Evolutionary conservation across 2,113 vertebrate species (phyloP), one percentile per base, ranked within the genome.

Genomic region (Smithornis capensis): DNA sequence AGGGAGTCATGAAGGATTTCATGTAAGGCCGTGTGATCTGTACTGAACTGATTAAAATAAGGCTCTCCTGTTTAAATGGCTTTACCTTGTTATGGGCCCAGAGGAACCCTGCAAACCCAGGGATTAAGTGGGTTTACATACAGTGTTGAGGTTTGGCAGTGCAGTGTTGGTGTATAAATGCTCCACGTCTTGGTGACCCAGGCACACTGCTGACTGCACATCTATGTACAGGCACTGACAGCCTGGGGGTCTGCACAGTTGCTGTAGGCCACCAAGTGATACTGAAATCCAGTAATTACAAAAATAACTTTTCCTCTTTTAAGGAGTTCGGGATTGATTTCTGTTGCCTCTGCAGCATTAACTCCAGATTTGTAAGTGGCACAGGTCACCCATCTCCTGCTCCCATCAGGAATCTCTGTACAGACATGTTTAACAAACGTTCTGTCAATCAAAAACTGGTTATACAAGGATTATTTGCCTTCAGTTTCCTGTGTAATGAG

Each of bases 391-490:
- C 53, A 40, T 90, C 63, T 76, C 62, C 82, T 37, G 28, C 69
- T 92, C 35, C 63, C 1, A 1, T 70, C 56, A 73, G 71, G 49
- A 95, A n/a, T 52, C 47, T 74, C 68, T 88, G 31, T 76, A 86
- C 15, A 89, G 76, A 79, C 11, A 2, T 75, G 90, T 96, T 96
- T 90, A 94, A 93, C 94, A 95, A 96, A 87, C 83, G 15, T 83
- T 76, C 87, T 87, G 93, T 90, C 96, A 92, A 73, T 96, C 93
- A 92, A 89, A 90, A 93, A 63, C 92, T 90, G 92, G 88, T 96
- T 92, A 75, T 94, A 95, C 92, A 60, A 78, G 90, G 82, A 94
- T 94, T 97, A 92, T 96, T 96, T 97, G 88, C 90, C 76, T 95
- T 96, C n/a, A 71, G 69, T 94, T 96, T 94, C 80, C 65, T 90